phyloP scores from a whole-genome alignment of 2,797 vertebrate genomes.

The Mycteria americana region DNA sequence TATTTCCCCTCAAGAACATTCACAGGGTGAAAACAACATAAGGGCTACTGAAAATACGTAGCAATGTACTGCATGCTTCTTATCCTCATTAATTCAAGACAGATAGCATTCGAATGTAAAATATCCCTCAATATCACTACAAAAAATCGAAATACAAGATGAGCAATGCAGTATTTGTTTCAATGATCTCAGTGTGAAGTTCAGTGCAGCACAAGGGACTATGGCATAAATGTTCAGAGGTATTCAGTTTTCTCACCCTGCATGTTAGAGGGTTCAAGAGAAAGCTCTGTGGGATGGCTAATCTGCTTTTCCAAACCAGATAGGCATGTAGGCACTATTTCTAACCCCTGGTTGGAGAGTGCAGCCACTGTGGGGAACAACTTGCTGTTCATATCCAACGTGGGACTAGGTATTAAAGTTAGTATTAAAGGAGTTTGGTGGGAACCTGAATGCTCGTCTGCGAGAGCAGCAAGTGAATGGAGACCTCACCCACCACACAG shows the following conservation, averaged over 20 bases:
- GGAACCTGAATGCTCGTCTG: neutral
- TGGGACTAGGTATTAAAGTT: neutral
- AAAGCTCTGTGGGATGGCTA: neutral
- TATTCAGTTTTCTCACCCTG: neutral
- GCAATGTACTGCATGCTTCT: neutral
- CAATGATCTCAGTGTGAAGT: neutral
- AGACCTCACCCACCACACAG: neutral
- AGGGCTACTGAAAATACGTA: constrained; percentile 38
- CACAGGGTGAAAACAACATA: constrained; percentile 40
- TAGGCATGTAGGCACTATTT: neutral
- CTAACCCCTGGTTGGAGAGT: neutral
- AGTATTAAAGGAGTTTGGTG: neutral
- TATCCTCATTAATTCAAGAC: constrained; percentile 37
- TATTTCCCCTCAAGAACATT: constrained; percentile 39
- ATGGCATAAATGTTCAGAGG: neutral
- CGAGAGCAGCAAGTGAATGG: neutral
- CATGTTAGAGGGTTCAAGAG: neutral
- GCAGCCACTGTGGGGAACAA: neutral
- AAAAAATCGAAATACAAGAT: neutral
- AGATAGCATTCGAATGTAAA: constrained; percentile 17
- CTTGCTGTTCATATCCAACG: fast-evolving
- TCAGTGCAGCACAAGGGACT: neutral
- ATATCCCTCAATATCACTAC: neutral
- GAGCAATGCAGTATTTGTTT: neutral
- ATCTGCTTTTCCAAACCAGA: neutral